Evolutionary conservation across 1,140 invertebrate species (phyloP).

Genomic region (Mycetomoellerius zeteki): DNA sequence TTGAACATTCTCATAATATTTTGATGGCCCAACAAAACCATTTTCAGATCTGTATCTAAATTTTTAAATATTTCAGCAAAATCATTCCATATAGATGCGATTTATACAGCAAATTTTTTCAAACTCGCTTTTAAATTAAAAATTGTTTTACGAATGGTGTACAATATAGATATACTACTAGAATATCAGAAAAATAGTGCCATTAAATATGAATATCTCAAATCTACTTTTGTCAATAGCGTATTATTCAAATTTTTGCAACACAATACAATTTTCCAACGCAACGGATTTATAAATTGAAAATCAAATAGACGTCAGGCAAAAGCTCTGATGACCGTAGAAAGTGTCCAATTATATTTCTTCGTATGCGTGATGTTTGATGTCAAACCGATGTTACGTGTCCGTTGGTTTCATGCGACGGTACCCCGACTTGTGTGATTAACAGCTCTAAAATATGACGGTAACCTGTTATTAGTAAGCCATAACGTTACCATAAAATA

Average conservation of each 20-base stretch:
- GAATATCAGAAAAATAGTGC: not conserved
- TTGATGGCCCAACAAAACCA: no score
- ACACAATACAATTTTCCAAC: not conserved
- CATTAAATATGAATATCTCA: not conserved
- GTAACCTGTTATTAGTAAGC: conserved; percentile 80
- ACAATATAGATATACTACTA: not conserved
- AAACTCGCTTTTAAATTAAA: not conserved
- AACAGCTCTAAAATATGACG: conserved; percentile 75
- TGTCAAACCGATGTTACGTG: conserved; percentile 61
- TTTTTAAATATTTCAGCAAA: no score
- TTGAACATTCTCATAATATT: no score
- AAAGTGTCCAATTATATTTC: conserved; percentile 42
- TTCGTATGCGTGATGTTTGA: conserved; percentile 22
- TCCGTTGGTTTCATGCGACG: conserved; percentile 44
- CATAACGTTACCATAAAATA: conserved; percentile 82
- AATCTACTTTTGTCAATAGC: not conserved
- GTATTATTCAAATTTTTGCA: not conserved
- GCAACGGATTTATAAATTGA: not conserved
- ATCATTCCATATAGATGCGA: not conserved
- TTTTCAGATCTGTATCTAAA: no score
- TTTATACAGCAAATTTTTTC: not conserved
- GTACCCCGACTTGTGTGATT: conserved; percentile 65
- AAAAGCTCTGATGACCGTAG: not conserved
- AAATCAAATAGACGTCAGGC: not conserved
- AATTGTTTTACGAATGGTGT: not conserved